phyloP scores from a whole-genome alignment of 2,113 vertebrate genomes.

The Ginglymostoma cirratum region DNA sequence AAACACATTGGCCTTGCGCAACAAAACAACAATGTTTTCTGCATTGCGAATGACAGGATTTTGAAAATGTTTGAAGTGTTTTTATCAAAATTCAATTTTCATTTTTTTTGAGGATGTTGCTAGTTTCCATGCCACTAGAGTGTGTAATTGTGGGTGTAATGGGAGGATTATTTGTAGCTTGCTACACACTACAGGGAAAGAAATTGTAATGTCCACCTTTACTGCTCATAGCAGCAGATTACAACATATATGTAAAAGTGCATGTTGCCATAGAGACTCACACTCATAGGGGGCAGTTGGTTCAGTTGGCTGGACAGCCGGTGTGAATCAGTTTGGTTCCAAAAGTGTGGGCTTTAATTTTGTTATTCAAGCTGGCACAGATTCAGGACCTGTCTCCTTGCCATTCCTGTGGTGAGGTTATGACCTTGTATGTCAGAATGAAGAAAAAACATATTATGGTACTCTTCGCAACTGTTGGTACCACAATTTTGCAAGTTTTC shows the following conservation, averaged over 20 bases:
- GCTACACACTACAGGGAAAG: background rate
- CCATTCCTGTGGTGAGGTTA: no score
- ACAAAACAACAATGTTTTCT: background rate
- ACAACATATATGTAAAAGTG: no score
- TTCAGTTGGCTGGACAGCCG: no score
- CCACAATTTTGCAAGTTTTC: background rate
- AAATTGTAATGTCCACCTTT: background rate
- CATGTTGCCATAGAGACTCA: no score
- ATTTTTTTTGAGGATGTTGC: background rate
- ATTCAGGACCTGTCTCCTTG: no score
- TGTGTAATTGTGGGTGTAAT: background rate
- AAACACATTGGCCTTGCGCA: conserved; percentile 12
- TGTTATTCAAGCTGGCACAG: no score
- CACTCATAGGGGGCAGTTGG: no score
- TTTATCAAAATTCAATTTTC: background rate
- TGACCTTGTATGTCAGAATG: no score
- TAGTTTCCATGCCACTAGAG: background rate
- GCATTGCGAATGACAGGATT: background rate
- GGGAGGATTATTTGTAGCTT: background rate
- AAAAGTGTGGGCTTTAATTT: no score
- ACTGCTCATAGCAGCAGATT: no score
- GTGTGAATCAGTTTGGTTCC: no score
- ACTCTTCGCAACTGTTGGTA: background rate
- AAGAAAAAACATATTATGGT: no score
- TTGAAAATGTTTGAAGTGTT: background rate